Conservation (phyloP, 2,113 vertebrate genomes). For the Anser brachyrhynchus region DNA sequence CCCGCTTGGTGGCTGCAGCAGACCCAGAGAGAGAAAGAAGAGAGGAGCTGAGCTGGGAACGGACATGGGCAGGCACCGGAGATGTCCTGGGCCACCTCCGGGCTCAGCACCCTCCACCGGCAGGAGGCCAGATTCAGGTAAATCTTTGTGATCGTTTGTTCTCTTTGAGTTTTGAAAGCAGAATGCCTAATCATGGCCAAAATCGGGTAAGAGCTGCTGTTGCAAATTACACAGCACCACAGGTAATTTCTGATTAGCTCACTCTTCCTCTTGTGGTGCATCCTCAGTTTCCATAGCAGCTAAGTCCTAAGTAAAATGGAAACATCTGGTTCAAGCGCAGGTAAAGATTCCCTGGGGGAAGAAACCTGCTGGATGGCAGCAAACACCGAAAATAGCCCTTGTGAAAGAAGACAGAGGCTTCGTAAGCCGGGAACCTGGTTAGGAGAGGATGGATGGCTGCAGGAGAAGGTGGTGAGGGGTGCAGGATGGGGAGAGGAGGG, state of each 20-base stretch:
- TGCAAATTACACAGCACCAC: constrained; percentile 75
- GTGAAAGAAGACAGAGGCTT: not conserved
- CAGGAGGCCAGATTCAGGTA: not conserved
- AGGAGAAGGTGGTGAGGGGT: not conserved
- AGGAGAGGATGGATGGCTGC: not conserved
- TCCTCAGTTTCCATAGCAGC: constrained; percentile 84
- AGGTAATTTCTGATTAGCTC: constrained; percentile 78
- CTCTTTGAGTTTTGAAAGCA: constrained; percentile 40
- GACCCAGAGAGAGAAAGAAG: not conserved
- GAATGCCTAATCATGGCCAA: constrained; percentile 62
- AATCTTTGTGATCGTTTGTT: constrained; percentile 54
- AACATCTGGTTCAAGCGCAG: constrained; percentile 73
- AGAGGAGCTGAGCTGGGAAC: not conserved
- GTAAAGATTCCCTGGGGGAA: constrained; percentile 65
- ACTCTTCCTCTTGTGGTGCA: constrained; percentile 70
- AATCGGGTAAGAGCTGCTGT: constrained; percentile 68
- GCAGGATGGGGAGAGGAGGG: not conserved
- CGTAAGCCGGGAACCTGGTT: not conserved
- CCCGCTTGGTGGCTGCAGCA: not conserved
- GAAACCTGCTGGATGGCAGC: constrained; percentile 46
- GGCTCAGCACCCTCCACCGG: not conserved
- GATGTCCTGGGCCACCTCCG: not conserved
- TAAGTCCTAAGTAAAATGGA: constrained; percentile 77
- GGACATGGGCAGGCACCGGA: not conserved
- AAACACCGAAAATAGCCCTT: not conserved